A percentile compares a stretch with the other conserved stretches of the same genome.
phyloP scores from a whole-genome alignment of 2,797 vertebrate species.

The Anomalospiza imberbis region DNA sequence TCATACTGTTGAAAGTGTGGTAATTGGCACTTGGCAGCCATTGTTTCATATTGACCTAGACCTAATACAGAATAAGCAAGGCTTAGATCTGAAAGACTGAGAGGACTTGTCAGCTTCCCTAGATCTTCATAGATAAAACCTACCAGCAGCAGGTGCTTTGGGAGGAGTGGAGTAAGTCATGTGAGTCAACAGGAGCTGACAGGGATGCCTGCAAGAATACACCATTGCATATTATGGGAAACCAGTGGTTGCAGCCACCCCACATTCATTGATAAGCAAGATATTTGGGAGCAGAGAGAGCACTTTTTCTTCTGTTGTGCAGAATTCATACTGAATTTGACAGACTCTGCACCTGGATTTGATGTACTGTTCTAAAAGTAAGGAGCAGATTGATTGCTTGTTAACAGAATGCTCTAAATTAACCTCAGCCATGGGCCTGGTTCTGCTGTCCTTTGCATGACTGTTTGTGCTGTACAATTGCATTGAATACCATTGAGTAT shows the following conservation, averaged over 20 bases:
- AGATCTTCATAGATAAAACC: background rate
- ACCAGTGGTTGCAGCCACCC: background rate
- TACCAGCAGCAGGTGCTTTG: background rate
- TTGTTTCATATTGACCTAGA: background rate
- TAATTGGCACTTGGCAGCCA: background rate
- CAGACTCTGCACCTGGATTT: background rate
- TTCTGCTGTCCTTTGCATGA: background rate
- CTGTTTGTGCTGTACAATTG: background rate
- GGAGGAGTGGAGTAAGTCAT: background rate
- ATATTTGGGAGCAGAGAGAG: background rate
- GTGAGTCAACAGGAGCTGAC: background rate
- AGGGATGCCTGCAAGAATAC: background rate
- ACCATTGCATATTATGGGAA: background rate
- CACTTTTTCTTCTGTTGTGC: background rate
- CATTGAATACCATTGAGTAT: background rate
- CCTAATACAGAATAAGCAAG: background rate
- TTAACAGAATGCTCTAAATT: background rate
- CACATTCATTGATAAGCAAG: background rate
- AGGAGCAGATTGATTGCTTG: background rate
- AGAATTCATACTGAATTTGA: background rate
- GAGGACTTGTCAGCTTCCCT: background rate
- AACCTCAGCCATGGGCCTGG: background rate
- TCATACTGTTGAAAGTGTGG: background rate
- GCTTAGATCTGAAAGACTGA: background rate
- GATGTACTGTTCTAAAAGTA: background rate